phyloP scores from a whole-genome alignment of 2,797 vertebrate species.

The Darevskia mixta region DNA sequence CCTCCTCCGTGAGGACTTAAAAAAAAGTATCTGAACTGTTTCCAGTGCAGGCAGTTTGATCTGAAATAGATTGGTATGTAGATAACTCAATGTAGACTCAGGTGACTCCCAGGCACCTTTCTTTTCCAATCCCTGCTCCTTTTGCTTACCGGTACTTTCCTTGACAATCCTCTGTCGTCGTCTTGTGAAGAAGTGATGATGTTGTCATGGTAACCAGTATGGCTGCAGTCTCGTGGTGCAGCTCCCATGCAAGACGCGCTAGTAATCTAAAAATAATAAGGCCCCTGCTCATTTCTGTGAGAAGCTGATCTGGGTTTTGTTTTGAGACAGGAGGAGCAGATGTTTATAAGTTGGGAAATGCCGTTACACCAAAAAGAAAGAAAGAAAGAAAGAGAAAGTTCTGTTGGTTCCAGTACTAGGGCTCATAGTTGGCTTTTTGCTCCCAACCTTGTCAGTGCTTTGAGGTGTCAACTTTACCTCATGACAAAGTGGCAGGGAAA shows the following conservation, averaged over 20 bases:
- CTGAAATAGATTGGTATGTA: not conserved
- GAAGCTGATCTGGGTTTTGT: conserved; percentile 5
- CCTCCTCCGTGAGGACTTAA: not conserved
- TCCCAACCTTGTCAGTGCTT: not conserved
- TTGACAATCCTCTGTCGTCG: conserved; percentile 68
- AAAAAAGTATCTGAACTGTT: not conserved
- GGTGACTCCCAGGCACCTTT: conserved; percentile 40
- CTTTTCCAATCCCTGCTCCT: conserved; percentile 35
- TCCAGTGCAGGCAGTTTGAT: rapidly evolving
- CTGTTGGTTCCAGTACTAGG: not conserved
- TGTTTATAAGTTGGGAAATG: not conserved
- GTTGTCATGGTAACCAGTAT: conserved; percentile 71
- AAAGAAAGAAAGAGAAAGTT: not conserved
- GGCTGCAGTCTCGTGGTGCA: conserved; percentile 48
- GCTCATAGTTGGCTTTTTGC: not conserved
- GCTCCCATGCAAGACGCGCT: conserved; percentile 21
- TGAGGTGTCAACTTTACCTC: conserved; percentile 3
- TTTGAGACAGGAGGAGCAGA: not conserved
- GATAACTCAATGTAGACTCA: not conserved
- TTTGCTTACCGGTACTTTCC: conserved; percentile 67
- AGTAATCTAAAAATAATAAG: conserved; percentile 33
- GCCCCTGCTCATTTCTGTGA: conserved; percentile 14
- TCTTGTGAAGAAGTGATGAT: conserved; percentile 66
- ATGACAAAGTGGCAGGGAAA: not conserved
- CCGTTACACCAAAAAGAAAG: not conserved